phyloP scores from a whole-genome alignment of 1,140 invertebrate genomes.

The Pentalonia nigronervosa region DNA sequence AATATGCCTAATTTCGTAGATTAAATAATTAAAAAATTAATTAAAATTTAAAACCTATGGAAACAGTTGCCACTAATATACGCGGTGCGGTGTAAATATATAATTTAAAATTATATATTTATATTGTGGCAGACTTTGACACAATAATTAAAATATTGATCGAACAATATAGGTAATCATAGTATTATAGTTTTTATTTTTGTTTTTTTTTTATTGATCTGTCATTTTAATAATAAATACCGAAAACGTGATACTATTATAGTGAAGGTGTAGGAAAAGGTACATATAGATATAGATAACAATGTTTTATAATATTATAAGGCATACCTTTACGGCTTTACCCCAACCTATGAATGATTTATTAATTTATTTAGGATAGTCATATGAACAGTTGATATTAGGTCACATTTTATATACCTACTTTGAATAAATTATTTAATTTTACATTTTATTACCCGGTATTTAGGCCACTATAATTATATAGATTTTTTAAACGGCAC shows the following conservation, averaged over 20 bases:
- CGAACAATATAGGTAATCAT: background rate
- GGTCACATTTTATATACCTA: background rate
- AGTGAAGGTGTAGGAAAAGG: no score
- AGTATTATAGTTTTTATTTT: background rate
- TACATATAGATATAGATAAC: background rate
- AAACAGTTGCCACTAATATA: background rate
- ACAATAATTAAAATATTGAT: slow-evolving; percentile 14
- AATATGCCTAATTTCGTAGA: background rate
- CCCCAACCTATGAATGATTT: background rate
- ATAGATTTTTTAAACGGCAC: no score
- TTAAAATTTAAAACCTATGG: background rate
- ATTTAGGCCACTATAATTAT: no score
- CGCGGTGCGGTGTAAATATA: background rate
- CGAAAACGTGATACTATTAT: background rate
- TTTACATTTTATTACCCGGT: no score
- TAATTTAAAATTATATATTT: background rate
- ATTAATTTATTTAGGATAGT: background rate
- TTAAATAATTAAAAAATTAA: slow-evolving; percentile 10
- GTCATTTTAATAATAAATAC: background rate
- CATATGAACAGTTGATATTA: background rate
- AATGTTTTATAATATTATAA: background rate
- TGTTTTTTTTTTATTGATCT: background rate
- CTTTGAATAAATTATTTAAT: background rate
- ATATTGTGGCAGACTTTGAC: background rate
- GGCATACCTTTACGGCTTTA: no score